Evolutionary conservation across 2,797 vertebrate species (phyloP).

Genomic region (Crypturellus tataupa): DNA sequence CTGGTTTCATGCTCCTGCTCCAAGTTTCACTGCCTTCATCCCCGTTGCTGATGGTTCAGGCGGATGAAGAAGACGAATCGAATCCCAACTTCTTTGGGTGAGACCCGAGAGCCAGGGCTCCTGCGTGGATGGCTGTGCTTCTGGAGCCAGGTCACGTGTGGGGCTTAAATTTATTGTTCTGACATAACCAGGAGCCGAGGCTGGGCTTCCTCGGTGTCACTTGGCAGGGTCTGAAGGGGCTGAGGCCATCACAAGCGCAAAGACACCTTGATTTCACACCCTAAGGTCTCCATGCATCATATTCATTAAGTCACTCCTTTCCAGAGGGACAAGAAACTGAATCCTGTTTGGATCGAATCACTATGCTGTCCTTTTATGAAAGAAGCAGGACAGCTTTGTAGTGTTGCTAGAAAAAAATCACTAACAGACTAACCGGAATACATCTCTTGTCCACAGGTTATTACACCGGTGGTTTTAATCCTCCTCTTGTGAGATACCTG

Average conservation of each 20-base stretch:
- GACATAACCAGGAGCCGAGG: too few relatives aligned
- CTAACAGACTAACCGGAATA: neutral
- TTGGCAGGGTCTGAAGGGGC: too few relatives aligned
- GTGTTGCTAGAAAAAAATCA: neutral
- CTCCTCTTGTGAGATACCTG: neutral
- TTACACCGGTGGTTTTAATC: neutral
- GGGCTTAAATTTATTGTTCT: neutral
- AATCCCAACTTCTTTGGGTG: accelerated
- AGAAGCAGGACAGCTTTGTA: neutral
- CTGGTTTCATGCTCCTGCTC: neutral
- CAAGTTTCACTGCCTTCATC: neutral
- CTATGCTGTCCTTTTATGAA: neutral
- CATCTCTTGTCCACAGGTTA: neutral
- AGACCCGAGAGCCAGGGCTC: neutral
- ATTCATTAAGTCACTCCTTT: too few relatives aligned
- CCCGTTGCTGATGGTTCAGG: neutral
- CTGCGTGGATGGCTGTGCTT: accelerated
- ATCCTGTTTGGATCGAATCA: too few relatives aligned
- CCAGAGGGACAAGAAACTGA: too few relatives aligned
- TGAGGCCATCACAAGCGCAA: too few relatives aligned
- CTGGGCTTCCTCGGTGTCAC: too few relatives aligned
- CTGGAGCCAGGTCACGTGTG: neutral
- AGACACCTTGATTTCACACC: too few relatives aligned
- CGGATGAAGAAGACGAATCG: neutral
- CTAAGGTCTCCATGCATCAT: too few relatives aligned